Conservation (phyloP, 1,140 invertebrate genomes). For the Drosophila equinoxialis region DNA sequence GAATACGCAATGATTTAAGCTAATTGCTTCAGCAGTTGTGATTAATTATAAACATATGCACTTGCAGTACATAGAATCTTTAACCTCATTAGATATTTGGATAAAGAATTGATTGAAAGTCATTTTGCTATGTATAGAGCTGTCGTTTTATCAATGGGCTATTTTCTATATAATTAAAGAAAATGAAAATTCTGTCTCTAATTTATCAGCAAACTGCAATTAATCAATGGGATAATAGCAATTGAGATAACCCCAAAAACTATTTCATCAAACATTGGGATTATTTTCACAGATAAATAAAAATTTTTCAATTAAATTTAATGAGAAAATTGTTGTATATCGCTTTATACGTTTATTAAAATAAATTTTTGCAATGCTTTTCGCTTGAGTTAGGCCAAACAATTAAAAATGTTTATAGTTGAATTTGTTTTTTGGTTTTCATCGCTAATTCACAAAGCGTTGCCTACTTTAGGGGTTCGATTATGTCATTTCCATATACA, state of each 20-base stretch:
- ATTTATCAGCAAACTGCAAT: too few species aligned
- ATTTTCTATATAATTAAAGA: too few species aligned
- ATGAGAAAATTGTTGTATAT: too few species aligned
- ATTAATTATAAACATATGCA: background rate
- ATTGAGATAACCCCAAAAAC: too few species aligned
- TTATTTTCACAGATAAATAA: too few species aligned
- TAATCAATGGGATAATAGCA: too few species aligned
- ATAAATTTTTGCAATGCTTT: background rate
- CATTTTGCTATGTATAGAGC: too few species aligned
- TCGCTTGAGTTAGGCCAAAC: background rate
- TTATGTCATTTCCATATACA: slow-evolving; percentile 9
- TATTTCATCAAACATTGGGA: too few species aligned
- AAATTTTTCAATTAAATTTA: too few species aligned
- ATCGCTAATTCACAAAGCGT: background rate
- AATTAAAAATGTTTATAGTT: background rate
- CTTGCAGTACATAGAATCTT: background rate
- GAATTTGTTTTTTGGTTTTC: background rate
- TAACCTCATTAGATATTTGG: background rate
- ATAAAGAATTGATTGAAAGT: background rate
- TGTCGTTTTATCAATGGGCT: too few species aligned
- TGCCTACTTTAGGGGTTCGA: slow-evolving; percentile 4
- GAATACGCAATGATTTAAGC: background rate
- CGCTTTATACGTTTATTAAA: too few species aligned
- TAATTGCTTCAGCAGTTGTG: background rate
- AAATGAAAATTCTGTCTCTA: too few species aligned